These are phyloP conservation scores for Corticium candelabrum DNA, from an alignment of 37 sponge, comb jelly and placozoan genomes.

Conservation along the genomic window DNA sequence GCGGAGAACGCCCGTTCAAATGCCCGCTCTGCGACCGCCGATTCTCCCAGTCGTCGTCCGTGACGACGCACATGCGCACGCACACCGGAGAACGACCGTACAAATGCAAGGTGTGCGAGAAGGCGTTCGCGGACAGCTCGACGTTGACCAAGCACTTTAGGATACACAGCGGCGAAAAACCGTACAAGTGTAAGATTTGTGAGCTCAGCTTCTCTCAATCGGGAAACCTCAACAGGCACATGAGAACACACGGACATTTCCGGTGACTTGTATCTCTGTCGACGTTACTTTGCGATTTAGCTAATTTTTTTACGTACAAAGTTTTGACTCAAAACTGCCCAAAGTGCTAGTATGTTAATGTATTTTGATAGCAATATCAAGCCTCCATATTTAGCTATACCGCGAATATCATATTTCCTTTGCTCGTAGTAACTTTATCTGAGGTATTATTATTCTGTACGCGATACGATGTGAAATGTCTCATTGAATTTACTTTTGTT, in stretches of 20 bases:
- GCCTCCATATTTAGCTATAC: no score
- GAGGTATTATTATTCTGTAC: no score
- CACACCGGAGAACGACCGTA: slow-evolving; percentile 92
- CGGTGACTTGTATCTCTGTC: background rate
- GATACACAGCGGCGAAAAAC: slow-evolving; percentile 78
- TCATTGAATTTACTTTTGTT: no score
- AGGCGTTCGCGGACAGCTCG: slow-evolving; percentile 80
- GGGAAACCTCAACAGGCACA: slow-evolving; percentile 83
- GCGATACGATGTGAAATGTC: no score
- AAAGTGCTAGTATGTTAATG: no score
- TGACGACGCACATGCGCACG: slow-evolving; percentile 85
- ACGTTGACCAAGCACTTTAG: slow-evolving; percentile 81
- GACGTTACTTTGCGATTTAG: background rate
- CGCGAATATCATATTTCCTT: no score
- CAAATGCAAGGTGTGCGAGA: slow-evolving; percentile 68
- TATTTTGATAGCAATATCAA: no score
- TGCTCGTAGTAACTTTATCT: no score
- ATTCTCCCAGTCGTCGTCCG: slow-evolving; percentile 84
- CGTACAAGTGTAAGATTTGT: slow-evolving; percentile 86
- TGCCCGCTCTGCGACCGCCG: slow-evolving; percentile 72
- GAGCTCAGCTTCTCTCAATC: slow-evolving; percentile 74
- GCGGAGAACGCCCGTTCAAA: slow-evolving; percentile 90
- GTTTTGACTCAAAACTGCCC: no score
- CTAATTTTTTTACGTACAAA: no score
- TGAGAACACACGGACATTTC: slow-evolving; percentile 72